Conservation (phyloP, 2,888 invertebrate species). For the Caenorhabditis wallacei region DNA sequence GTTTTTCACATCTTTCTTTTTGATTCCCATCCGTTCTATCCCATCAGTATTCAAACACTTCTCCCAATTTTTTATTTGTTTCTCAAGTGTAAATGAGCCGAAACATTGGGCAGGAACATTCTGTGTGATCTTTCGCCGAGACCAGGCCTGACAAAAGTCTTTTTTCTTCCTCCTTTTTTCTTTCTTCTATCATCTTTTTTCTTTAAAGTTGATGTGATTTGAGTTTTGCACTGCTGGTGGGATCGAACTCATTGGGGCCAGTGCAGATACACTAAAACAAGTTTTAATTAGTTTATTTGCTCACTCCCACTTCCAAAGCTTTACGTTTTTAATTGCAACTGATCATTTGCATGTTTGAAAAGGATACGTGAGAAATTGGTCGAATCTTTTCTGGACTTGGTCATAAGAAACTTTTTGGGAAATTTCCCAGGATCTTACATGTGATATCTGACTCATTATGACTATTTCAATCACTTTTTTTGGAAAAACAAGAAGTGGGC, state of each 20-base stretch:
- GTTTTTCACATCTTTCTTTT: neutral
- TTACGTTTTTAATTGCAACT: constrained; percentile 51
- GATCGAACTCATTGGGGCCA: neutral
- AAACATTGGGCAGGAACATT: constrained; percentile 25
- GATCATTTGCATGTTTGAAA: neutral
- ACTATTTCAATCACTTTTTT: neutral
- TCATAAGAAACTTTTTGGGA: constrained; percentile 7
- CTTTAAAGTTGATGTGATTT: constrained; percentile 31
- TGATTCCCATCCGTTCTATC: constrained; percentile 12
- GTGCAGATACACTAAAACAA: constrained; percentile 43
- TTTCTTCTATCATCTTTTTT: constrained; percentile 40
- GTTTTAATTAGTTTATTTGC: constrained; percentile 49
- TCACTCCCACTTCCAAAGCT: constrained; percentile 2
- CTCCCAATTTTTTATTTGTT: neutral
- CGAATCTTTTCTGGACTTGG: neutral
- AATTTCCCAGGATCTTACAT: neutral
- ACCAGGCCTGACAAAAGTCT: constrained; percentile 10
- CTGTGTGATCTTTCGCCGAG: constrained; percentile 39
- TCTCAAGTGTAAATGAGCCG: constrained; percentile 46
- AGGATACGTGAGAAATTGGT: constrained; percentile 34
- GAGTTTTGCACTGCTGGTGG: constrained; percentile 36
- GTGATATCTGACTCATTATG: neutral
- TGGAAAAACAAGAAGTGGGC: constrained; percentile 19
- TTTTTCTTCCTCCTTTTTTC: neutral
- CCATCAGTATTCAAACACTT: constrained; percentile 15